Base-by-base conservation (phyloP, 1,140 invertebrate genomes). In the Elymnias hypermnestra region DNA sequence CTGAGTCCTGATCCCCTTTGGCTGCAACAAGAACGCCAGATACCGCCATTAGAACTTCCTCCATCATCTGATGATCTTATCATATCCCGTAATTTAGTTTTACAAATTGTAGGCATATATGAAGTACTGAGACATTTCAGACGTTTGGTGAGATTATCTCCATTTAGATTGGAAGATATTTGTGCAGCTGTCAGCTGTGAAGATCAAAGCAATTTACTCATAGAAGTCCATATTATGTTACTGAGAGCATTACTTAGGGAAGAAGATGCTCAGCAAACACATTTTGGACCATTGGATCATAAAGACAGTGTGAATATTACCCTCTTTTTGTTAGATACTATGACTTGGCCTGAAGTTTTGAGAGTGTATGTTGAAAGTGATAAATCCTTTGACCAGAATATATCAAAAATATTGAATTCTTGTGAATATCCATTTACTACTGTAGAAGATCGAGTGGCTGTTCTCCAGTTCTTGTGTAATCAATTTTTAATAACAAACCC, bases 221-320 rank as follows among this genome's bases (percentile, higher is more conserved):
- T 94, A 8, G 97, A 99, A 87, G 91, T 98, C 59, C 97, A 99
- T 76, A 94, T 98, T 46, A 93, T 93, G 89, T 84, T 99, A 23
- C 86, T 99, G 1, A 97, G 96, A 87, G 92, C 96, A n/a, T 88
- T 99, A 42, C 83, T 99, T 17, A 84, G 97, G 37, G 97, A 99
- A 87, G 97, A 98, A 86, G 97, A 99, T 81, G 91, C 92, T 0
- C 95, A 97, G 79, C 95, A 96, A 68, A 98, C 97, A 9, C 94
- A 96, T 72, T 98, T 98, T 88, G 97, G 97, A 35, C 96, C 97
- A 7, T 82, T 97, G 39, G 98, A 99, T 87, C 93, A 96, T 65
- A 98, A 98, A 88, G 97, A 99, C 82, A 97, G 95, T 78, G 93
- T 98, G 0, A 98, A 99, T 81, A 92, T 98, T 39, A 91, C 93